Evolutionary conservation across 2,797 vertebrate species (phyloP).

Genomic region (Chrosomus eos): DNA sequence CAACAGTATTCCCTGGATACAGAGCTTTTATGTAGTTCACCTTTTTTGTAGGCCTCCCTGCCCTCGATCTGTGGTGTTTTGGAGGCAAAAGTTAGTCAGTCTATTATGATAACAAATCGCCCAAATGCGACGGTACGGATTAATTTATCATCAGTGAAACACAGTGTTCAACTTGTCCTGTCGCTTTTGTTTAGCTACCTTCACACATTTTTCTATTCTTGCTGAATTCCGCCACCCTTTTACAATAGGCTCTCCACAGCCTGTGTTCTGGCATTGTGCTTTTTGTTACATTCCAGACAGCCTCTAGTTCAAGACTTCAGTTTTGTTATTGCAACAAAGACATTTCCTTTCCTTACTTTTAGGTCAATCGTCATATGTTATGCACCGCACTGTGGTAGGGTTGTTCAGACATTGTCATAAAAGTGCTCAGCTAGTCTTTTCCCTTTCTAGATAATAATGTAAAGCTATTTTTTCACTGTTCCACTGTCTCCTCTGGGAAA

Average conservation of each 20-base stretch:
- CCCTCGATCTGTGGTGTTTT: conserved; percentile 30
- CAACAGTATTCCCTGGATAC: conserved; percentile 1
- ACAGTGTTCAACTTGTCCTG: conserved; percentile 49
- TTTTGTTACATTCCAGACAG: conserved; percentile 34
- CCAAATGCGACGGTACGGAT: conserved; percentile 44
- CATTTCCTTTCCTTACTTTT: conserved; percentile 26
- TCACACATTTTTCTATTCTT: conserved; percentile 38
- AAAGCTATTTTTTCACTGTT: neutral
- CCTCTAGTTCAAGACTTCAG: conserved; percentile 23
- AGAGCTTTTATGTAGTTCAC: conserved; percentile 26
- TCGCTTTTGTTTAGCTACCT: conserved; percentile 47
- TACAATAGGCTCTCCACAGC: conserved; percentile 30
- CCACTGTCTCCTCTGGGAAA: neutral
- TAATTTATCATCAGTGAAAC: conserved; percentile 61
- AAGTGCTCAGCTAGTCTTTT: neutral
- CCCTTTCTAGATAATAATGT: conserved; percentile 13
- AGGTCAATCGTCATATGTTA: neutral
- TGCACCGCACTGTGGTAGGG: neutral
- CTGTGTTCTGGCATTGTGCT: conserved; percentile 22
- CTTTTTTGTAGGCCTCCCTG: conserved; percentile 27
- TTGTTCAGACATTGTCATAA: neutral
- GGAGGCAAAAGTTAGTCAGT: conserved; percentile 48
- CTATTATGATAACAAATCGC: conserved; percentile 57
- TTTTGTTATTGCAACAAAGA: conserved; percentile 34
- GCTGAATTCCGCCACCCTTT: neutral